A percentile compares a stretch with the other conserved stretches of the same genome.
Evolutionary conservation across 2,113 vertebrate genomes (phyloP).

Genomic region (Cynopterus brachyotis): DNA sequence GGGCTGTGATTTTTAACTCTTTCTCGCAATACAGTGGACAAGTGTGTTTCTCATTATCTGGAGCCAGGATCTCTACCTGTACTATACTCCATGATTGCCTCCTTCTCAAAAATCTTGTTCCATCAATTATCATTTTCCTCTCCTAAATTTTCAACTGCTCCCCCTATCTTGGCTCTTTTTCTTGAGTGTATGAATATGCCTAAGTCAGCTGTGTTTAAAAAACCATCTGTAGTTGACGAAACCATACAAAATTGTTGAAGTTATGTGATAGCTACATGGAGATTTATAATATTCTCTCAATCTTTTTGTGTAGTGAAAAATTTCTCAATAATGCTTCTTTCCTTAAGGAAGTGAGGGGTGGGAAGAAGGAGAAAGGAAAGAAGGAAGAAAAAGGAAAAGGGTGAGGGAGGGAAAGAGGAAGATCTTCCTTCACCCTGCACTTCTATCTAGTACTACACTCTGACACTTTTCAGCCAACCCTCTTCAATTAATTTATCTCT

Average conservation of each 20-base stretch:
- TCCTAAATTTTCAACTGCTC: neutral
- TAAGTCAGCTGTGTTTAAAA: conserved; percentile 22
- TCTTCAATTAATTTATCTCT: neutral
- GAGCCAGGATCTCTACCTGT: neutral
- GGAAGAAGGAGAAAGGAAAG: neutral
- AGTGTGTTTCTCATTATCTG: neutral
- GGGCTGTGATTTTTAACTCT: neutral
- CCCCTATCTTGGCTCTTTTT: neutral
- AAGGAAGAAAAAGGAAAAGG: neutral
- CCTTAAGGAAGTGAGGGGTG: neutral
- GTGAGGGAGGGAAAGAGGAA: neutral
- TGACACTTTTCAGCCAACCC: neutral
- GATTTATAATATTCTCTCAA: neutral
- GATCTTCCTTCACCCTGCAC: neutral
- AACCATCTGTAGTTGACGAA: neutral
- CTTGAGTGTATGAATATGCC: neutral
- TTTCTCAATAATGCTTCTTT: neutral
- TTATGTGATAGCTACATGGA: neutral
- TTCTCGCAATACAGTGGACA: neutral
- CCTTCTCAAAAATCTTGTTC: neutral
- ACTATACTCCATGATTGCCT: neutral
- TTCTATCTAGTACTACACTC: neutral
- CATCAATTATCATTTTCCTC: neutral
- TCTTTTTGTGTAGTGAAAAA: neutral
- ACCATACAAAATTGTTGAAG: neutral